Base-by-base conservation (phyloP, 2,113 vertebrate genomes). In the Xenotilapia flavipinnis region DNA sequence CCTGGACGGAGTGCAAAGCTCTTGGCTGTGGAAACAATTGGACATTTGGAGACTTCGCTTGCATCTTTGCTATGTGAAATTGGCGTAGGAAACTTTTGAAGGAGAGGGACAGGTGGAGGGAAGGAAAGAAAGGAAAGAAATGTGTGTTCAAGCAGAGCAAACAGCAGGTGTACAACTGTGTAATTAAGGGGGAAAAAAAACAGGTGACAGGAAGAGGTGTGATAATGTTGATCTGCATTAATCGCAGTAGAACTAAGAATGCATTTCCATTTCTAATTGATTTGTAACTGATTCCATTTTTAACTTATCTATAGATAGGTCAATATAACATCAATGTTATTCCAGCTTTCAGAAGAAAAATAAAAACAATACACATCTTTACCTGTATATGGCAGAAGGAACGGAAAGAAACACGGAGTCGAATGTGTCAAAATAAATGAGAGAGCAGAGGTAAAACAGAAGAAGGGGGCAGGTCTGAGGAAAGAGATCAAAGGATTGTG, bases 361-460 rank as follows among this genome's bases (percentile, higher is more conserved):
- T 8, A 4, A 70, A 80, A 53, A 65, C 1, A 54, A 83, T 62
- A 42, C 51, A n/a, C 53, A 79, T 84, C 79, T 86, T 90, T 90
- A 92, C 90, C 92, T 90, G 81, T 53, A 60, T 33, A 33, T 75
- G 79, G 79, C 8, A n/a, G 83, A 77, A 28, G 13, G 36, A 73
- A 65, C 11, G 58, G 53, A 65, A 40, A 58, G 28, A 38, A 65
- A 86, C 38, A 6, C 12, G 0, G 84, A 81, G 42, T 21, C 14
- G n/a, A 87, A 83, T 21, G 51, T 90, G 86, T 91, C 82, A 90
- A 83, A 90, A 85, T 89, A 91, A 94, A 94, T 90, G 89, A 94
- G 90, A 75, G 80, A 40, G 60, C 8, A 9, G 54, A 45, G 68
- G 84, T 87, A 88, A 89, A 87, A 80, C 26, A 79, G 79, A 91